phyloP scores from a whole-genome alignment of 1,140 invertebrate species.

The Chironomus tepperi region DNA sequence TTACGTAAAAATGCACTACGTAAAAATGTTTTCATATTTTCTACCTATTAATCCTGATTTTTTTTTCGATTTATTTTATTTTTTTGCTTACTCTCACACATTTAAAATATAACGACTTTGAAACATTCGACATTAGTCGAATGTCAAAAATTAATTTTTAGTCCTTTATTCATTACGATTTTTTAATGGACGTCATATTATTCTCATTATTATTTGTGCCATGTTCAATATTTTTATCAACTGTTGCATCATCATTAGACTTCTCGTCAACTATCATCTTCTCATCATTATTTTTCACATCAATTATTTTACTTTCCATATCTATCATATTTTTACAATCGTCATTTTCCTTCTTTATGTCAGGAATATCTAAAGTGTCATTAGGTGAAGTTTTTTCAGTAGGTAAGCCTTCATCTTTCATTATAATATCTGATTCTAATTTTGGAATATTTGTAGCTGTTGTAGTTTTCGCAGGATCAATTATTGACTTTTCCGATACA shows the following conservation, averaged over 20 bases:
- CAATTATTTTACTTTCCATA: neutral
- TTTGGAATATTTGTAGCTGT: neutral
- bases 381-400: neutral
- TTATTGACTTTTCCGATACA: neutral
- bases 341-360: neutral
- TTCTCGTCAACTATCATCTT: neutral
- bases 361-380: neutral
- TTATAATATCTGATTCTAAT: neutral
- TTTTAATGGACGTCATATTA: neutral
- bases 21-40: neutral
- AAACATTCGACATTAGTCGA: no score
- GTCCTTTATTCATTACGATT: neutral
- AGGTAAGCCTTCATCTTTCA: neutral
- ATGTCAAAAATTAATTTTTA: neutral
- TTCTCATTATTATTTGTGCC: constrained; percentile 9
- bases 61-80: neutral
- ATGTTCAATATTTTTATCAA: neutral
- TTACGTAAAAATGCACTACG: constrained; percentile 6
- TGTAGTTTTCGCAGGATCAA: neutral
- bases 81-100: constrained; percentile 13
- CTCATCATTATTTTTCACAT: neutral
- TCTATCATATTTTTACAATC: constrained; percentile 5
- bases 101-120: neutral
- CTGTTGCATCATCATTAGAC: neutral
- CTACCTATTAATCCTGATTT: neutral